Evolutionary conservation across 2,797 vertebrate genomes (phyloP).

Genomic region (Atherinosoma microstoma): DNA sequence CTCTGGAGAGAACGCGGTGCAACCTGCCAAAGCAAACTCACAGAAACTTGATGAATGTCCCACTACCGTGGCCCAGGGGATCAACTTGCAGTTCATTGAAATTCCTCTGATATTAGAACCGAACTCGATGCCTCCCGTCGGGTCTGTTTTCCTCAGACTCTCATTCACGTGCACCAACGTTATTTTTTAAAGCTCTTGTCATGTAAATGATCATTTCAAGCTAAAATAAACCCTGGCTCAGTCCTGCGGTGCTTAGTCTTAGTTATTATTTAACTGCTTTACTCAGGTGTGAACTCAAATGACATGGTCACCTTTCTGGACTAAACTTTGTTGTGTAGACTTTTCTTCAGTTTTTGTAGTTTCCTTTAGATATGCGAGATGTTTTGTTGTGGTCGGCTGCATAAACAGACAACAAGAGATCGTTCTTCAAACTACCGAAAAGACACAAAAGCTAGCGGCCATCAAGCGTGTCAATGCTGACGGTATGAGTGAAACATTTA

Average conservation of each 20-base stretch:
- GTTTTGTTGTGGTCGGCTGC: too few species aligned
- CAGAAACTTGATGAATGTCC: conserved; percentile 68
- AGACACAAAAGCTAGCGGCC: too few species aligned
- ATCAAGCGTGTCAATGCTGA: too few species aligned
- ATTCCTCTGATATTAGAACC: conserved; percentile 69
- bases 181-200: background rate
- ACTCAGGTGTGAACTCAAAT: conserved; percentile 4
- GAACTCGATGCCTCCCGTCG: conserved; percentile 17
- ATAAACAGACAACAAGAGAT: too few species aligned
- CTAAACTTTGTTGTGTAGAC: background rate
- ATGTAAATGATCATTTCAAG: background rate
- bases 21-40: conserved; percentile 71
- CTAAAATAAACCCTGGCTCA: background rate
- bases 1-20: conserved; percentile 54
- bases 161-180: background rate
- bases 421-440: too few species aligned
- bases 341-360: too few species aligned
- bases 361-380: too few species aligned
- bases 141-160: conserved; percentile 16
- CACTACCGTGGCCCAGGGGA: conserved; percentile 46
- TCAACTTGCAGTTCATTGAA: conserved; percentile 64
- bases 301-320: conserved; percentile 8
- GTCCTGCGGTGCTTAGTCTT: background rate
- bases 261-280: conserved; percentile 12
- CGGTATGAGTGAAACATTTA: too few species aligned